These are phyloP conservation scores for Toxotes lorentzi DNA, from an alignment of 2,797 vertebrate species.

Conservation along the genomic window DNA sequence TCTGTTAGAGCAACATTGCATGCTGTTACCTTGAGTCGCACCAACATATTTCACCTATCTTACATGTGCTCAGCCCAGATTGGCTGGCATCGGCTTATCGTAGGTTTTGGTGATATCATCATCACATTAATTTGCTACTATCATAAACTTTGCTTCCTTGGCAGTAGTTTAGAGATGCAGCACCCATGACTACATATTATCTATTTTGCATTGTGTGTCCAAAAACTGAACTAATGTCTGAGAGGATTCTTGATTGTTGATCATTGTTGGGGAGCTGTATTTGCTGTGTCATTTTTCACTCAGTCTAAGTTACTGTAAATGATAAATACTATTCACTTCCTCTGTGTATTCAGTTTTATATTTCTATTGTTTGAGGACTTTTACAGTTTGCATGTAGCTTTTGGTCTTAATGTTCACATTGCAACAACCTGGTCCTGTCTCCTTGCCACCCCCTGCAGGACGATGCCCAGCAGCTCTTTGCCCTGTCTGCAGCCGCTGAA, in stretches of 20 bases:
- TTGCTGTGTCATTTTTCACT: slow-evolving; percentile 5
- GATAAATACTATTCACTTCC: neutral
- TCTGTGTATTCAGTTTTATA: neutral
- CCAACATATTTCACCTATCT: slow-evolving; percentile 20
- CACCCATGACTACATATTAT: neutral
- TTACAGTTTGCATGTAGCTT: neutral
- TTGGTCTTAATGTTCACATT: neutral
- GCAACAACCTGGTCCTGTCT: slow-evolving; percentile 14
- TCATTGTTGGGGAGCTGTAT: neutral
- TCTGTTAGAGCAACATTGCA: slow-evolving; percentile 13
- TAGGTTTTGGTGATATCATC: slow-evolving; percentile 7
- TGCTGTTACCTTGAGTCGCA: slow-evolving; percentile 45
- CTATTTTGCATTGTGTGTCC: neutral
- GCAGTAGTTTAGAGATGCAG: slow-evolving; percentile 2
- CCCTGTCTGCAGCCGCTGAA: slow-evolving; percentile 92
- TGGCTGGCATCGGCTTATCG: neutral
- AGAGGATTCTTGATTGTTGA: neutral
- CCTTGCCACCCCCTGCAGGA: slow-evolving; percentile 85
- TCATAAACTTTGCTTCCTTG: slow-evolving; percentile 28
- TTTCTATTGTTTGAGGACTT: neutral
- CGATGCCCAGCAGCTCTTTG: slow-evolving; percentile 96
- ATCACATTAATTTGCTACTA: slow-evolving; percentile 10
- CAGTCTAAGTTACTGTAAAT: neutral
- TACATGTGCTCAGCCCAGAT: slow-evolving; percentile 15
- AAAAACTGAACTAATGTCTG: neutral